Base-by-base conservation (phyloP, 2,888 invertebrate species). In the Ormyrus labotus region DNA sequence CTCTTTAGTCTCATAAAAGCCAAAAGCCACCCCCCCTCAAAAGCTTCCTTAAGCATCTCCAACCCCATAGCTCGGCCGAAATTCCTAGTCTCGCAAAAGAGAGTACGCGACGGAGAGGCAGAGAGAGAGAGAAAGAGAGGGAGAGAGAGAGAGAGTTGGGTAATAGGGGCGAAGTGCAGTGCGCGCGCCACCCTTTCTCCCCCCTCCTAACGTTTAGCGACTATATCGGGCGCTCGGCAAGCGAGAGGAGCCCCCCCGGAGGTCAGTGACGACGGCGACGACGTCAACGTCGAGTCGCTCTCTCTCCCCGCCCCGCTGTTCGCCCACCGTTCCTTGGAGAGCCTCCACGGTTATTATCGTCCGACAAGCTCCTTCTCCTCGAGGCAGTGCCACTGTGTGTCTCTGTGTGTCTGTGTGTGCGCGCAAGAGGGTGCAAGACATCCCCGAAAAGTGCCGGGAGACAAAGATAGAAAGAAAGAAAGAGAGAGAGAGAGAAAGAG, bases 181-280 rank as follows among this genome's bases (percentile, higher is more conserved):
- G 73, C 60, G 57, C 50, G 65, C 73, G 73, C 73, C 51, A 2
- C 48, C 19, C 19, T 51, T 51, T 67, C 65, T n/a, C 53, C 6
- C 60, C 13, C 63, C 13, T 57, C 10, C 13, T 50, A 51, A 1
- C 58, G 57, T 19, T 67, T 45, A 8, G 67, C 13, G n/a, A 19
- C 48, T 50, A 6, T 9, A 50, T 9, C 9, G 47, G 8, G 13
- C 19, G 45, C 55, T 50, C 57, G 58, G 19, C 51, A 53, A 51
- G 50, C 50, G 5, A 13, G 0, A 51, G 5, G 51, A n/a, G 57
- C 47, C 13, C 58, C 71, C 83, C 87, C 84, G 86, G 87, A 90
- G 90, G 89, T 90, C 88, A 89, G 90, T 88, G 83, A 81, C 68
- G 80, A 81, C 72, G 75, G 63, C 80, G 70, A 76, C 73, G 65